Evolutionary conservation across 1,140 invertebrate genomes (phyloP), one percentile per base, ranked within the genome.

Genomic region (Drosophila suzukii): DNA sequence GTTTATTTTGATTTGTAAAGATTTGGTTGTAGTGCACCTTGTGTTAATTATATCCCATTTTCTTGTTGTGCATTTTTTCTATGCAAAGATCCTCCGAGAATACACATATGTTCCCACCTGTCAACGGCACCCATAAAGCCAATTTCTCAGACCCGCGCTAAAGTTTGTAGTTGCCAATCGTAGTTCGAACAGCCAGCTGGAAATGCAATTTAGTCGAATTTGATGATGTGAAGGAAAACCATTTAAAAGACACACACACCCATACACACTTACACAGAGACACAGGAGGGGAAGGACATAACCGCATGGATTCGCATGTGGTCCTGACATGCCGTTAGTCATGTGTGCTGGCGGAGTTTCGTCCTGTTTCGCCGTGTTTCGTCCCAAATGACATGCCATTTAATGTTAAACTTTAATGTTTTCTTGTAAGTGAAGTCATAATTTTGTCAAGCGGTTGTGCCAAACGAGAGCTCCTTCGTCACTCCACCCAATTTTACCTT

Each of bases 361-460:
- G 72, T 57, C 70, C 60, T 66, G 72, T 77, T 51, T 72, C 77
- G 72, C 46, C 70, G 63, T 66, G 72, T 68, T 79, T 58, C 84
- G 66, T 58, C 55, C 75, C 84, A 89, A 89, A 89, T 88, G 84
- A 88, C 84, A 88, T 88, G 84, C 84, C 84, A 88, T 88, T 88
- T 88, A 88, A 88, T 89, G 85, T 89, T 89, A 84, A 89, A 89
- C 84, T 88, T 88, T 88, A 88, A 88, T 88, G 84, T 89, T 88
- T 88, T 77, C 80, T 74, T 89, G 84, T 88, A 89, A 88, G 84
- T 88, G 73, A 89, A 89, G 84, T 89, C 84, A 89, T 89, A 89
- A 89, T 89, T 89, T 84, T 89, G 84, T 80, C 80, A 82, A 65
- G 58, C 66, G 60, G 67, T 63, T 54, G 67, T 41, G 32, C 36